Evolutionary conservation across 2,888 invertebrate genomes (phyloP), one percentile per base, ranked within the genome.

Genomic region (Lobophora halterata): DNA sequence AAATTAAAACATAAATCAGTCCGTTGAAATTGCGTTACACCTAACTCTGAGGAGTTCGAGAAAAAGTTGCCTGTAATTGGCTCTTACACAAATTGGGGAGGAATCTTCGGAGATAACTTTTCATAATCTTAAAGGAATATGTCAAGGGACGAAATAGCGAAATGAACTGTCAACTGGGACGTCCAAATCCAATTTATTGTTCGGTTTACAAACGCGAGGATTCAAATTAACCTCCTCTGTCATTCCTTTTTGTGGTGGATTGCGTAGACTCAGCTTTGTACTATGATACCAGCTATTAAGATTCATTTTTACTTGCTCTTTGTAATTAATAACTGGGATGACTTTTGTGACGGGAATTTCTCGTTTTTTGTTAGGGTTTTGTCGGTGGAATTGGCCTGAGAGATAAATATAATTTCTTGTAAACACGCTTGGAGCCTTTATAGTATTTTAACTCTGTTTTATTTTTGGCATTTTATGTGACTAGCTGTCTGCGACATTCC

Each of bases 81-180:
- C 79, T 73, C 65, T 75, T 71, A 72, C 65, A 65, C 69, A 74
- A 80, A 80, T 79, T 72, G 81, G 74, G 64, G 52, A 5, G 23
- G 23, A 25, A 62, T 66, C 67, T 71, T 66, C 62, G 60, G 49
- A 62, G 73, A 79, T 79, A 81, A 80, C 74, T 80, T 80, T 79
- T 80, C 76, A 81, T 78, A 79, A 78, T 79, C 79, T 74, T 73
- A 72, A 76, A 76, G 68, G 77, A 72, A 76, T 74, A 79, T 76
- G 75, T 79, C 77, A 75, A 65, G 70, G 77, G 75, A 69, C 66
- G 73, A 69, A 72, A 75, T 78, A 79, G 74, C 79, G 68, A 78
- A 83, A 83, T 83, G 79, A 83, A 82, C 83, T 83, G 85, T 85
- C 85, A 82, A 79, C 81, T 67, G 70, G 70, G 75, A 80, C 72